Evolutionary conservation across 2,113 vertebrate genomes (phyloP).

Genomic region (Amphiprion ocellaris): DNA sequence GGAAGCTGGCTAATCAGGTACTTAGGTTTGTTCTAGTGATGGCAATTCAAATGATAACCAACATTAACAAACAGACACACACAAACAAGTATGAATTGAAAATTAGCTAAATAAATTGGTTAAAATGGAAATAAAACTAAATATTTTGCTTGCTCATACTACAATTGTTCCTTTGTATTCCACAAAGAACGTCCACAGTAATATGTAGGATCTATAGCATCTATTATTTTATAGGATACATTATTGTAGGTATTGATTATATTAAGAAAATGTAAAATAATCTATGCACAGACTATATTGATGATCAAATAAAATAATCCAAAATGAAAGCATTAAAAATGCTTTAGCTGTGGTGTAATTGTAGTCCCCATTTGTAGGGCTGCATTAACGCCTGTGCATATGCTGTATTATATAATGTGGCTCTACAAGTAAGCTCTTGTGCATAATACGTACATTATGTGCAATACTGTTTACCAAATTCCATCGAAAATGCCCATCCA

Average conservation of each 20-base stretch:
- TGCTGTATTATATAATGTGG: background rate
- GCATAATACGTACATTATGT: background rate
- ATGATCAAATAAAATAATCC: too few species aligned
- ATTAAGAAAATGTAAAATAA: background rate
- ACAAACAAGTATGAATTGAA: background rate
- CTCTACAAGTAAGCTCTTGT: background rate
- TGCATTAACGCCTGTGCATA: background rate
- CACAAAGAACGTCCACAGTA: too few species aligned
- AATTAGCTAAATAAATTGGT: background rate
- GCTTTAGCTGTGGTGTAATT: too few species aligned
- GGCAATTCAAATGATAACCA: background rate
- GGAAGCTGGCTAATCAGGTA: background rate
- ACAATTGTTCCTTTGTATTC: too few species aligned
- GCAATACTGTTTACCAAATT: background rate
- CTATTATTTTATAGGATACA: too few species aligned
- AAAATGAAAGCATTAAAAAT: too few species aligned
- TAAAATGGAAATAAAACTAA: too few species aligned
- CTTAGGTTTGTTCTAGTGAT: background rate
- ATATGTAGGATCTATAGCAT: too few species aligned
- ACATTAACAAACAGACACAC: background rate
- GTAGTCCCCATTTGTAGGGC: too few species aligned
- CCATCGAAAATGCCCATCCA: conserved; percentile 22
- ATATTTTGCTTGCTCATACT: too few species aligned
- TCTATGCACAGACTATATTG: background rate
- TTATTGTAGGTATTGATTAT: too few species aligned